Conservation (phyloP, 2,888 invertebrate species). For the Scaptomyza polygonia region DNA sequence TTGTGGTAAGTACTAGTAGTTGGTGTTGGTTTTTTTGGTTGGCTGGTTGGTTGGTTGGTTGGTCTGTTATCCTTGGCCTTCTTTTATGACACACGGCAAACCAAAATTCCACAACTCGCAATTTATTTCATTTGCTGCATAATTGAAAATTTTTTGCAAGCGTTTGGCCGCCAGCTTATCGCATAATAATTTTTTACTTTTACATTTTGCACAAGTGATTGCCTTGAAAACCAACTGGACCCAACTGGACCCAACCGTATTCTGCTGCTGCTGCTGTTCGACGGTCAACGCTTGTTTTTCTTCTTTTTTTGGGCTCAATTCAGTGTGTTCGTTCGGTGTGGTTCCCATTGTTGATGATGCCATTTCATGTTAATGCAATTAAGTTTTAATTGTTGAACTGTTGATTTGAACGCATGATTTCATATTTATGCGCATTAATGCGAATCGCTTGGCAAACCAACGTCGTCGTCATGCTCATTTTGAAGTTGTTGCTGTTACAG, state of each 20-base stretch:
- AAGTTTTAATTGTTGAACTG: slow-evolving; percentile 81
- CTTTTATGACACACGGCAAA: slow-evolving; percentile 37
- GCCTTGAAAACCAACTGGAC: slow-evolving; percentile 27
- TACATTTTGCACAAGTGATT: slow-evolving; percentile 41
- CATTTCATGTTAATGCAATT: slow-evolving; percentile 80
- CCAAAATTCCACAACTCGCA: slow-evolving; percentile 21
- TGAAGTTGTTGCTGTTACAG: slow-evolving; percentile 10
- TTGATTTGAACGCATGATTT: slow-evolving; percentile 81
- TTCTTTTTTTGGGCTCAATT: slow-evolving; percentile 8
- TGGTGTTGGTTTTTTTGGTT: not conserved
- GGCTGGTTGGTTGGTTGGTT: not conserved
- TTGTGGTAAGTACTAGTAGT: not conserved
- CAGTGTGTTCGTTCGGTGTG: slow-evolving; percentile 5
- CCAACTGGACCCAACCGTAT: too few species aligned
- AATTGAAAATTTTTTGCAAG: slow-evolving; percentile 54
- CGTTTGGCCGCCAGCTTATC: slow-evolving; percentile 53
- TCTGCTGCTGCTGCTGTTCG: not conserved
- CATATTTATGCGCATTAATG: slow-evolving; percentile 80
- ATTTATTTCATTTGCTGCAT: slow-evolving; percentile 63
- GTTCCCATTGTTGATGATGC: slow-evolving; percentile 70
- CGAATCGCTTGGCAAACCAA: slow-evolving; percentile 53
- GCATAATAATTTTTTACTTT: slow-evolving; percentile 15
- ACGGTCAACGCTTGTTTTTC: slow-evolving; percentile 10
- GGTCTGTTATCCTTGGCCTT: not conserved
- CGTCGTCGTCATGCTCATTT: slow-evolving; percentile 31